Base-by-base conservation (phyloP, 53 echinoderm and acorn worm genomes). In the Henricia sp. region DNA sequence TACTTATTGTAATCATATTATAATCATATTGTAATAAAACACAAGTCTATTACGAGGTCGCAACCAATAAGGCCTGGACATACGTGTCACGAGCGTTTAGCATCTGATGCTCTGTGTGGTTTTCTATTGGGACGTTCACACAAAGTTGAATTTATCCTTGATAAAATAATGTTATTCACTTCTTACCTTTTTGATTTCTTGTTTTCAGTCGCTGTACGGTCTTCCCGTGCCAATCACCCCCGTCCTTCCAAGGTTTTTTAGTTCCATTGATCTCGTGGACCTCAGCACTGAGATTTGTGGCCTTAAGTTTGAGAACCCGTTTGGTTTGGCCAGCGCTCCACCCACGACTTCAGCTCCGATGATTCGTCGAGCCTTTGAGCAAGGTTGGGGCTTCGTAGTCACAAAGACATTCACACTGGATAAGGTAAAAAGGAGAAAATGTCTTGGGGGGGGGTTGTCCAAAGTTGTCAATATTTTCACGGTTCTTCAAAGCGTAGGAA, bases 321-420 rank as follows among this genome's bases (percentile, higher is more conserved):
- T 91, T 53, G 99, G 99, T 21, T 68, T 99, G 68, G 99, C 99
- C 63, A 99, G 99, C 46, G 99, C 99, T 66, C 92, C 99, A 3
- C 94, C 99, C 39, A 95, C 99, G 44, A 99, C 99, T 34, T 88
- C 99, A 5, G 92, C 92, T 3, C 83, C 99, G 13, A 99, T 99
- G 99, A 95, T 99, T 56, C 85, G 99, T 52, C 86, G 95, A 33
- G 94, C 90, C 51, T 99, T 99, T 57, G 60, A 95, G 41, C 87
- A 88, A 44, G 99, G 99, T 2, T 99, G 99, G 99, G 92, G 92
- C 0, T 99, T 95, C 84, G 86, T 75, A 20, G 95, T 99, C 50
- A 95, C 99, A 11, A 99, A 99, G 87, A 99, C 99, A 0, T 99
- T 92, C 72, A 85, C 90, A 23, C 51, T 94, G 51, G 92, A 94